These are phyloP conservation scores for Bicyclus anynana DNA, from an alignment of 1,140 invertebrate species.

Conservation along the genomic window DNA sequence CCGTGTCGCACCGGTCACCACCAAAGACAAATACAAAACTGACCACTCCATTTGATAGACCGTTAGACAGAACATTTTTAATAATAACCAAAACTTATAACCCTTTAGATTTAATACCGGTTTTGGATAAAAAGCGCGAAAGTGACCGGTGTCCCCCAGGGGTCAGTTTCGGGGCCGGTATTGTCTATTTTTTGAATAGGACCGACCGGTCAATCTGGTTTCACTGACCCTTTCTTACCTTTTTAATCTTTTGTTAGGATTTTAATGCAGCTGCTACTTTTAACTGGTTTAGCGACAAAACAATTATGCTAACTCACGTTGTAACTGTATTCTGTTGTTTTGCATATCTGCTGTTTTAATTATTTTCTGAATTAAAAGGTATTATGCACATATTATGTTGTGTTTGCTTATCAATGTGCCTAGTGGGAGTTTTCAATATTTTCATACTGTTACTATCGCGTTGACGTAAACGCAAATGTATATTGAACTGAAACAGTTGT, in stretches of 20 bases:
- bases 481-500: too few species aligned
- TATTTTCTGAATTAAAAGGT: too few species aligned
- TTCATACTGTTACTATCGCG: too few species aligned
- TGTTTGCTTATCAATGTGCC: too few species aligned
- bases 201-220: slow-evolving; percentile 74
- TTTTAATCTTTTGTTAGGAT: slow-evolving; percentile 44
- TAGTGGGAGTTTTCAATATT: too few species aligned
- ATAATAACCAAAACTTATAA: slow-evolving; percentile 45
- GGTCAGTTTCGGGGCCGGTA: slow-evolving; percentile 56
- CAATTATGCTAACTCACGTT: slow-evolving; percentile 16
- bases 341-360: not conserved
- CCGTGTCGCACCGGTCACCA: slow-evolving; percentile 32
- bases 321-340: not conserved
- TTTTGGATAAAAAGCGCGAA: slow-evolving; percentile 53
- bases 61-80: slow-evolving; percentile 39
- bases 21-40: slow-evolving; percentile 50
- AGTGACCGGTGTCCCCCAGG: slow-evolving; percentile 65
- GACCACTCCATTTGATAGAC: slow-evolving; percentile 45
- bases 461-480: too few species aligned
- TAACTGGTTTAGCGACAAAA: slow-evolving; percentile 38
- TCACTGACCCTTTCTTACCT: slow-evolving; percentile 68
- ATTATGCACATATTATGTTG: too few species aligned
- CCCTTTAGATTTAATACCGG: slow-evolving; percentile 58
- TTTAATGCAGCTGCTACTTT: slow-evolving; percentile 54
- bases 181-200: slow-evolving; percentile 66